Percentiles rank a stretch among this genome's conserved stretches.
Evolutionary conservation across 1,140 invertebrate species (phyloP).

Genomic region (Druon quercuslanigerum): DNA sequence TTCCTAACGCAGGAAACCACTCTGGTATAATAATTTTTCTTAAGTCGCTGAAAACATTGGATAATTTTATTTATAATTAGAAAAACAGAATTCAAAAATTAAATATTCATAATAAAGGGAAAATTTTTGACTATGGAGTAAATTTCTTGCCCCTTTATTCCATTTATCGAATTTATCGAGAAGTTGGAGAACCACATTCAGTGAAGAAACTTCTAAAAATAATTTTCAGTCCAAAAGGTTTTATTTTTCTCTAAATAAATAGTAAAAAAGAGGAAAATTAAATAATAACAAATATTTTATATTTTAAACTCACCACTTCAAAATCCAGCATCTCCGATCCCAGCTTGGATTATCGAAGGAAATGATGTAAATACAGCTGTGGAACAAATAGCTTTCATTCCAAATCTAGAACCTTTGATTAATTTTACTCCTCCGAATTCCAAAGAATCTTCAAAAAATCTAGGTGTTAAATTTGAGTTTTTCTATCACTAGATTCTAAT

Average conservation of each 20-base stretch:
- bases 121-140: constrained; percentile 55
- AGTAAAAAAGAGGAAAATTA: too few species aligned
- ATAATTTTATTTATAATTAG: background rate
- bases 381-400: constrained; percentile 48
- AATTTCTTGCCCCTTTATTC: constrained; percentile 72
- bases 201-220: constrained; percentile 69
- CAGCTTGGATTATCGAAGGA: constrained; percentile 39
- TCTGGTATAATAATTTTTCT: constrained; percentile 60
- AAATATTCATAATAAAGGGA: constrained; percentile 66
- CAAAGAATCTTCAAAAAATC: too few species aligned
- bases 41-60: constrained; percentile 3
- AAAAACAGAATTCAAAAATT: background rate
- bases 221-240: constrained; percentile 48
- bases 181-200: constrained; percentile 73
- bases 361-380: constrained; percentile 50
- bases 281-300: too few species aligned
- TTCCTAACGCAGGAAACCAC: constrained; percentile 65
- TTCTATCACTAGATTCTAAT: too few species aligned
- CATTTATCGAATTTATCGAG: constrained; percentile 73
- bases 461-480: too few species aligned
- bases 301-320: background rate
- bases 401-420: constrained; percentile 31
- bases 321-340: background rate
- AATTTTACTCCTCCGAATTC: background rate
- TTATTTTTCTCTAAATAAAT: background rate